These are phyloP conservation scores for Acanthoscelides obtectus DNA, from an alignment of 2,888 invertebrate species.

Conservation along the genomic window DNA sequence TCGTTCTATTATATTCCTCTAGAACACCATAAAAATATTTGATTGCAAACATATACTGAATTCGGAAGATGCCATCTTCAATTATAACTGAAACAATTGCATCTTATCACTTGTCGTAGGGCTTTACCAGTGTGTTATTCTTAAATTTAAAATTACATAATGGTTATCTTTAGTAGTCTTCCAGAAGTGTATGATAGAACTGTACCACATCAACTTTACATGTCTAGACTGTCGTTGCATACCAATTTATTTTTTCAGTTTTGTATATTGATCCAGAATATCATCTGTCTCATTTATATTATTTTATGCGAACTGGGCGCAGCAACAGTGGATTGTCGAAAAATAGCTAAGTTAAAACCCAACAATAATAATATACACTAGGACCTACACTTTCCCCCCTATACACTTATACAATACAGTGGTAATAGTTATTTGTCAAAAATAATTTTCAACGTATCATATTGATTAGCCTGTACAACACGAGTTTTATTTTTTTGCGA, in stretches of 20 bases:
- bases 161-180: not conserved
- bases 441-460: constrained; percentile 40
- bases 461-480: constrained; percentile 44
- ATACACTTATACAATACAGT: constrained; percentile 46
- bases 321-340: constrained; percentile 38
- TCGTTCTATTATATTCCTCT: not conserved
- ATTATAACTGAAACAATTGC: too few species aligned
- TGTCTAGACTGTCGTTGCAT: not conserved
- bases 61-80: too few species aligned
- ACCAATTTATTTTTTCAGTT: constrained; percentile 9
- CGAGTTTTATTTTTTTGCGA: constrained; percentile 6
- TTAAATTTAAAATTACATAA: too few species aligned
- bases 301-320: constrained; percentile 26
- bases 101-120: too few species aligned
- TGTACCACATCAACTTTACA: not conserved
- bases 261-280: constrained; percentile 17
- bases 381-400: constrained; percentile 44
- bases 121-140: too few species aligned
- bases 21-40: too few species aligned
- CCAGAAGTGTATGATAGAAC: not conserved
- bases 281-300: constrained; percentile 14
- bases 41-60: too few species aligned
- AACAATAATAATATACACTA: constrained; percentile 44
- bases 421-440: constrained; percentile 47
- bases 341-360: constrained; percentile 36